Base-by-base conservation (phyloP, 2,797 vertebrate genomes). In the Manis pentadactyla region DNA sequence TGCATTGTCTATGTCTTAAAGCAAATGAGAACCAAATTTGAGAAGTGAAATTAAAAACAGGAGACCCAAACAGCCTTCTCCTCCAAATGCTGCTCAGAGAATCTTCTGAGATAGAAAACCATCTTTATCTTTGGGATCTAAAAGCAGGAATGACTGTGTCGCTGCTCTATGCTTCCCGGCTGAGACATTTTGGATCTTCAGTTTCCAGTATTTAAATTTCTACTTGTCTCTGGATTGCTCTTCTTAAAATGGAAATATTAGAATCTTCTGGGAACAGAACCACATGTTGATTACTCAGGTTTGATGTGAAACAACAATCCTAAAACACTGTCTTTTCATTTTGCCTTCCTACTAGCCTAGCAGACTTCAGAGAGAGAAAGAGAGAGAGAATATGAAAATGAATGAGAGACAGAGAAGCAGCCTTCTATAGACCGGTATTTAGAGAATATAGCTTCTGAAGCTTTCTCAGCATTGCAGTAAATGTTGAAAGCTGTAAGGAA, bases 1-100 rank as follows among this genome's bases (percentile, higher is more conserved):
- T 92, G 87, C 59, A 69, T 66, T 95, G 75, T 94, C 95, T 93
- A 69, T 90, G 27, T 63, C 64, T 96, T 94, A 93, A 95, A 31
- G 46, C 84, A 97, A 95, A 90, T 96, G 90, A 96, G 90, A 96
- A 95, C 96, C 57, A 85, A 94, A 83, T 91, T 83, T 89, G 94
- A 97, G 90, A 97, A 97, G 88, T 64, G 57, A 49, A 86, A 64
- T 96, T 96, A 85, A 84, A 93, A 96, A 75, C 79, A 96, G 83
- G 82, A 63, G 55, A 85, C 59, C 12, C 69, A 97, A 78, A 46
- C 29, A 94, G 2, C 25, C 42, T 68, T 1, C 14, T 93, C 49
- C 10, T 75, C 21, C 90, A 85, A 84, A 39, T 81, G 42, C 27
- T 91, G 31, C 17, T 46, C 51, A 68, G 59, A 34, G 61, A 90